Conservation (phyloP, 2,797 vertebrate species). For the Anas flavirostris region DNA sequence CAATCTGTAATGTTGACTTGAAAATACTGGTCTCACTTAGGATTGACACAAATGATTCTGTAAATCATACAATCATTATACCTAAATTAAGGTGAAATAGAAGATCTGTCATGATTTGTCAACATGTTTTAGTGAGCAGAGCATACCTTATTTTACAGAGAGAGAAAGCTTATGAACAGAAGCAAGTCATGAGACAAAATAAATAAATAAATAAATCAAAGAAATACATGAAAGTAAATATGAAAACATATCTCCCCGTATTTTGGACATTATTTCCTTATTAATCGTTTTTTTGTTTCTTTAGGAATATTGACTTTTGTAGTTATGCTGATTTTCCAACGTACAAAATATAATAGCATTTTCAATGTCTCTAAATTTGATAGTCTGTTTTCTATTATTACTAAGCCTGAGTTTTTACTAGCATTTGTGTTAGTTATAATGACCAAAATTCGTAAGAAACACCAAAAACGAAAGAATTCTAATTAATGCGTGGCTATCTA, state of each 20-base stretch:
- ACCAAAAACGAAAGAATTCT: not conserved
- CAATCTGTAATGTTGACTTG: not conserved
- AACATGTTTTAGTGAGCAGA: not conserved
- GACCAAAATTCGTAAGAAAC: not conserved
- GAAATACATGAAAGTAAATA: not conserved
- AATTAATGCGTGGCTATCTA: not conserved
- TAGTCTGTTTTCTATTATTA: not conserved
- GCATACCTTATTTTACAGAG: not conserved
- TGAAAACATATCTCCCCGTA: not conserved
- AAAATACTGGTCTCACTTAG: not conserved
- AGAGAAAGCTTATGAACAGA: not conserved
- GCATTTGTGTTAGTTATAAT: not conserved
- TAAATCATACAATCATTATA: not conserved
- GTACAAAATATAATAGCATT: not conserved
- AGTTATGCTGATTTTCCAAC: not conserved
- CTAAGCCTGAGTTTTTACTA: not conserved
- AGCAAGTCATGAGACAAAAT: not conserved
- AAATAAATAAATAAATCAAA: not conserved
- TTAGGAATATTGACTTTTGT: not conserved
- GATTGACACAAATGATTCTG: not conserved
- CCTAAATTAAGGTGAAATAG: not conserved
- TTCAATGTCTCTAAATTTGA: not conserved
- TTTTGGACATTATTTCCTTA: not conserved
- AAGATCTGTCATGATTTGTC: not conserved
- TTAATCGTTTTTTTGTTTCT: not conserved